Evolutionary conservation across 1,140 invertebrate species (phyloP), one percentile per base, ranked within the genome.

Genomic region (Lepidotrigona ventralis): DNA sequence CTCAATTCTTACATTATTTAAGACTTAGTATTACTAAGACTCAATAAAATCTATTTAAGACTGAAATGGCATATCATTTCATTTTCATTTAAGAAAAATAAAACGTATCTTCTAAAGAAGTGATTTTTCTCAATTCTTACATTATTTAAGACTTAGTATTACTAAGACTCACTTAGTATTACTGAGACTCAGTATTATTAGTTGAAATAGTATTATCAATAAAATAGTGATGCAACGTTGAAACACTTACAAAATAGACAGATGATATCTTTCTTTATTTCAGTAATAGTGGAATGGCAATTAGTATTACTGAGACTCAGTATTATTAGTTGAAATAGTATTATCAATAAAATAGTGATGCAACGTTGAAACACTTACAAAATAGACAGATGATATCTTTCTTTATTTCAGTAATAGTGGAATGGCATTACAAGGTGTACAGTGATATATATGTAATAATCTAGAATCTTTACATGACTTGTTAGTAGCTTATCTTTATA

Each of bases 341-440:
- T 46, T 46, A 46, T 46, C 39, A 46, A 46, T 46, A 26, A 26
- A 64, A 4, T 64, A 29, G 29, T 70, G n/a, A 23, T 46, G 39
- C 29, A 26, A 75, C 76, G 39, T 46, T 46, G 39, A 71, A 72
- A 83, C 80, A 64, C 85, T 79, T 86, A 56, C 15, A 53, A 87
- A 66, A 79, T 89, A 81, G 64, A 89, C 54, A 85, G 85, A 84
- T 79, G 85, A 79, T 91, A 90, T 85, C 56, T 89, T 91, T 91
- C 82, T 92, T 92, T 93, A 93, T 93, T 92, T 92, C 85, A 90
- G 87, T 92, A 91, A 88, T 84, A 79, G 79, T 90, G 88, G 90
- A 92, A 92, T 93, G 87, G 92, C 91, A 89, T 92, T 92, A 92
- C 91, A 93, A 88, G 90, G 90, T 92, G 88, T 92, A 90, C 90